phyloP scores from a whole-genome alignment of 2,113 vertebrate genomes.

The Myotis davidii region DNA sequence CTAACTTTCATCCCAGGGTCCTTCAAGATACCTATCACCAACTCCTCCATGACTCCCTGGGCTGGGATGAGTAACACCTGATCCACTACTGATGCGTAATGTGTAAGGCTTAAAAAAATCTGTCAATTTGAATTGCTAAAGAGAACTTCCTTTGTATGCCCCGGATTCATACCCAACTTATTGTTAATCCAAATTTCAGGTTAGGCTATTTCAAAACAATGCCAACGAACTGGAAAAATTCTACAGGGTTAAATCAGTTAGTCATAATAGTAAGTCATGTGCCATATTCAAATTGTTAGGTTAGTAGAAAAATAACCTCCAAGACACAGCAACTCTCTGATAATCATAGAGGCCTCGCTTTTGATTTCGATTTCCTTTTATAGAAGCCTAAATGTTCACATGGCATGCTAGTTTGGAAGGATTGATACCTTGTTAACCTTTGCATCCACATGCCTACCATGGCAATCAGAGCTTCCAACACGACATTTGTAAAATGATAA shows the following conservation, averaged over 20 bases:
- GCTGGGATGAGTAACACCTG: neutral
- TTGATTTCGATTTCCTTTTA: neutral
- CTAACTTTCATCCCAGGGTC: neutral
- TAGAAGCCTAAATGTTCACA: neutral
- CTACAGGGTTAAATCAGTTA: neutral
- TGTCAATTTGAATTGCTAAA: neutral
- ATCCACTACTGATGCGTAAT: neutral
- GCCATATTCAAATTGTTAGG: neutral
- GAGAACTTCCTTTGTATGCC: neutral
- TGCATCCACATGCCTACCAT: neutral
- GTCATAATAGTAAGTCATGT: neutral
- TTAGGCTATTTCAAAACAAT: neutral
- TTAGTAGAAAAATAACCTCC: conserved; percentile 12
- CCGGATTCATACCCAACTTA: neutral
- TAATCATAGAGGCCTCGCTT: neutral
- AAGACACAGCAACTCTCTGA: neutral
- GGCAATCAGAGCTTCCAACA: neutral
- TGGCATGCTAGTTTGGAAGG: neutral
- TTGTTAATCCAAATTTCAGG: neutral
- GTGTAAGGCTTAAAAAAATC: neutral
- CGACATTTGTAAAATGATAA: neutral
- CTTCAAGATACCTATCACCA: neutral
- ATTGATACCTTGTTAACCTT: neutral
- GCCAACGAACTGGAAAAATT: neutral
- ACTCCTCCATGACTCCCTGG: neutral